A percentile compares a stretch with the other conserved stretches of the same genome.
Conservation (phyloP, 2,113 vertebrate genomes). For the Phalacrocorax brasilianus region DNA sequence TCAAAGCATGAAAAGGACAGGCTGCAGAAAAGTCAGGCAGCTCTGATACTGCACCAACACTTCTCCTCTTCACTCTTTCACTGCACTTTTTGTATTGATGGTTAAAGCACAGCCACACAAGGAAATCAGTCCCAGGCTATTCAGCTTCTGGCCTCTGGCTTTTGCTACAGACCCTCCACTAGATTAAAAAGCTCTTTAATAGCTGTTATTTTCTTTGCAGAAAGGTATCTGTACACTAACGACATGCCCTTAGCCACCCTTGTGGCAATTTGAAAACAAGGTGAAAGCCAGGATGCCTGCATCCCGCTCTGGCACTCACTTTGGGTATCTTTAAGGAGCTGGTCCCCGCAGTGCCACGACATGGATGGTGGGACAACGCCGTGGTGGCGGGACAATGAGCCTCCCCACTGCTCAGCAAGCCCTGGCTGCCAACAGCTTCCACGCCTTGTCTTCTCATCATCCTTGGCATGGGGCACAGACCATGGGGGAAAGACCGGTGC, state of each 20-base stretch:
- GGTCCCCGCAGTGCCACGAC: accelerated
- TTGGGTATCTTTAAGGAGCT: neutral
- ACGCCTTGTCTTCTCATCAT: accelerated
- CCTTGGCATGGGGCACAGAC: accelerated
- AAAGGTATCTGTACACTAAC: neutral
- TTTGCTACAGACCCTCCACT: neutral
- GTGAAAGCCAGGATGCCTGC: neutral
- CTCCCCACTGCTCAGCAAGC: neutral
- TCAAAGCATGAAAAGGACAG: neutral
- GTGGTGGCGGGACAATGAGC: neutral
- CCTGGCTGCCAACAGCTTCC: neutral
- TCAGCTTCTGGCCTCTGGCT: neutral
- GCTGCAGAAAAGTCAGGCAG: neutral
- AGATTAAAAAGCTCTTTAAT: neutral
- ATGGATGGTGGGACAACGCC: neutral
- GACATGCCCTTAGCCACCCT: neutral
- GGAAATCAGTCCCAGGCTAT: neutral
- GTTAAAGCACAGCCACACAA: neutral
- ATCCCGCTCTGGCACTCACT: neutral
- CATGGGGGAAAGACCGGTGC: accelerated
- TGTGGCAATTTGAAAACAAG: neutral
- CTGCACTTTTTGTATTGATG: neutral
- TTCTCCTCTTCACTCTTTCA: neutral
- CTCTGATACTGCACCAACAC: neutral
- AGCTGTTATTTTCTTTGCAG: neutral